Conservation (phyloP, 2,888 invertebrate species). For the Cephus pulcher region DNA sequence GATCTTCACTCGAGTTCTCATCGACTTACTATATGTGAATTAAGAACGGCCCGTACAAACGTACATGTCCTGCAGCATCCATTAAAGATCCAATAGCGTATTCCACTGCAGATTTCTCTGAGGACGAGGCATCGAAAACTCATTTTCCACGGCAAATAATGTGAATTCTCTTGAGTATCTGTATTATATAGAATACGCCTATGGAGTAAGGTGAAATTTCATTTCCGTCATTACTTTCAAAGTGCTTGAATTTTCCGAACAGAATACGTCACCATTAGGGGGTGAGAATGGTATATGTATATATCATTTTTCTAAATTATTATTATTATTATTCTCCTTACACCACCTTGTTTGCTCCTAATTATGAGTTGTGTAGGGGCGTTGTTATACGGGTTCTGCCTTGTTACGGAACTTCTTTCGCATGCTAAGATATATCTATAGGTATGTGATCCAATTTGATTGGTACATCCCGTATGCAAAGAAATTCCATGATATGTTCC, state of each 20-base stretch:
- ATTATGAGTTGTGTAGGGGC: neutral
- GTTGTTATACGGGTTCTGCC: neutral
- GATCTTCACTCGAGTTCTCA: neutral
- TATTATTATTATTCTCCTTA: no score
- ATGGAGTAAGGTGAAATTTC: neutral
- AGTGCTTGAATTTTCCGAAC: neutral
- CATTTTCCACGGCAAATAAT: slow-evolving; percentile 38
- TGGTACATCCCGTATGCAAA: no score
- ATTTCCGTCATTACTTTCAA: neutral
- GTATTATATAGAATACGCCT: neutral
- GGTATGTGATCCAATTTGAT: neutral
- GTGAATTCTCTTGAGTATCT: neutral
- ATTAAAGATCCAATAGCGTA: slow-evolving; percentile 5
- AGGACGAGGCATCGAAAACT: slow-evolving; percentile 31
- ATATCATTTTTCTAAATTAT: no score
- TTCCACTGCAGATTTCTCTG: slow-evolving; percentile 30
- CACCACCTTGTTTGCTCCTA: neutral
- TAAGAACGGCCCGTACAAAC: neutral
- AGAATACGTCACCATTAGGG: neutral
- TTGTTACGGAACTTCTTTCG: neutral
- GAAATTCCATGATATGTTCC: neutral
- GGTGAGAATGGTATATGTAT: no score
- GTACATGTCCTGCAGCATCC: neutral
- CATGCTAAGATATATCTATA: no score
- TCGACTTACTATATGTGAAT: neutral